Evolutionary conservation across 2,888 invertebrate genomes (phyloP), one percentile per base, ranked within the genome.

Genomic region (Drosophila differens): DNA sequence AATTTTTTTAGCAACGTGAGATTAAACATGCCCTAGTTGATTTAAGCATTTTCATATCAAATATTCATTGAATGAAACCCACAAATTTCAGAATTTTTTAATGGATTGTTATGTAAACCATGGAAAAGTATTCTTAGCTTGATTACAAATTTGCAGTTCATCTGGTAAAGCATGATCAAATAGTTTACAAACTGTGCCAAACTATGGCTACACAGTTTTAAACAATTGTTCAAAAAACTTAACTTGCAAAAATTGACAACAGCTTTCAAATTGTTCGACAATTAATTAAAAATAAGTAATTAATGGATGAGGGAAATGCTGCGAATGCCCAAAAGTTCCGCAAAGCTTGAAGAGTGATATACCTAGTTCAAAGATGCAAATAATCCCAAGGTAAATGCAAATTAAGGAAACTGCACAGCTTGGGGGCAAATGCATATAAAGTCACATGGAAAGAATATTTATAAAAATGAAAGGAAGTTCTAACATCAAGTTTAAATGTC

Each of bases 401-500:
- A 39, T 61, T 54, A 25, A 12, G 30, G 5, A 41, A 41, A 63
- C 60, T 64, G 37, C 63, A 65, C 35, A 47, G 10, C 25, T 62
- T 35, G 10, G n/a, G n/a, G 47, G 30, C 39, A 49, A 30, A 61
- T 32, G 60, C 64, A 51, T 33, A 52, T 70, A 61, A 70, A 54
- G 25, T 55, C 22, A 84, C 73, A 84, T 68, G 67, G 60, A 73
- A 74, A 87, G 74, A 69, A 77, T 79, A 73, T 22, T 41, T 57
- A 28, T 9, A 30, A 25, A 37, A 63, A 61, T 54, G 32, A 37
- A 3, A 14, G 19, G 14, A 55, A 49, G 55, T 64, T 62, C 53
- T 57, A 84, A 66, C 67, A 53, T 70, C 64, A 66, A 78, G 82
- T 67, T 75, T 62, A 75, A 82, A 82, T 82, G 75, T 73, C 88